A percentile compares a stretch with the other conserved stretches of the same genome.
These are phyloP conservation scores for Spondyliosoma cantharus DNA, from an alignment of 2,797 vertebrate species.

Conservation along the genomic window DNA sequence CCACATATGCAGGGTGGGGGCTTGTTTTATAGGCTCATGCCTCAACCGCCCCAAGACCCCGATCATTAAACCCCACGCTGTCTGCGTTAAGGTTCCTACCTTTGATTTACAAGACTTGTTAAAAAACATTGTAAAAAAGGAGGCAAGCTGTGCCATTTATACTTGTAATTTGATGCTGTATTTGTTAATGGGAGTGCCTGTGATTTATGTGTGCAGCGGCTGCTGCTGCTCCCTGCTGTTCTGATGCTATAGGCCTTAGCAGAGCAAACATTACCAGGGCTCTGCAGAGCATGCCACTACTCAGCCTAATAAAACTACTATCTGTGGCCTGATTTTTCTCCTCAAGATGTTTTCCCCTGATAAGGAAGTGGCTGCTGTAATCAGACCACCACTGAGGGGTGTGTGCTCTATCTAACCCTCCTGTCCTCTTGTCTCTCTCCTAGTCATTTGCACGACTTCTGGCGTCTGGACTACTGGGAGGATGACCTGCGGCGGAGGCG, in stretches of 20 bases:
- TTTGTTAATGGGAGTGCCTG: constrained; percentile 91
- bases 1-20: constrained; percentile 86
- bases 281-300: constrained; percentile 55
- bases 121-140: constrained; percentile 93
- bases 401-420: constrained; percentile 54
- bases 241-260: constrained; percentile 70
- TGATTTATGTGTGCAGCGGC: constrained; percentile 89
- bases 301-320: constrained; percentile 62
- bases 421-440: constrained; percentile 64
- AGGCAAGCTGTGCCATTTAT: constrained; percentile 93
- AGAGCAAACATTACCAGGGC: constrained; percentile 69
- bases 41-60: constrained; percentile 87
- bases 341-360: constrained; percentile 57
- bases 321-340: constrained; percentile 59
- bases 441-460: constrained; percentile 96
- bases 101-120: constrained; percentile 99
- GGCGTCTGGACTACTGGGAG: constrained; percentile 99
- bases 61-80: constrained; percentile 94
- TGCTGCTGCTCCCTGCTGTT: constrained; percentile 76
- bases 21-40: constrained; percentile 92
- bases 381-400: constrained; percentile 50
- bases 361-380: constrained; percentile 56
- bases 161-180: constrained; percentile 94
- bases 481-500: constrained; percentile 95
- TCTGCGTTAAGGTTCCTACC: constrained; percentile 89